A percentile compares a stretch with the other conserved stretches of the same genome.
Evolutionary conservation across 2,888 invertebrate genomes (phyloP).

Genomic region (Piscicola geometra): DNA sequence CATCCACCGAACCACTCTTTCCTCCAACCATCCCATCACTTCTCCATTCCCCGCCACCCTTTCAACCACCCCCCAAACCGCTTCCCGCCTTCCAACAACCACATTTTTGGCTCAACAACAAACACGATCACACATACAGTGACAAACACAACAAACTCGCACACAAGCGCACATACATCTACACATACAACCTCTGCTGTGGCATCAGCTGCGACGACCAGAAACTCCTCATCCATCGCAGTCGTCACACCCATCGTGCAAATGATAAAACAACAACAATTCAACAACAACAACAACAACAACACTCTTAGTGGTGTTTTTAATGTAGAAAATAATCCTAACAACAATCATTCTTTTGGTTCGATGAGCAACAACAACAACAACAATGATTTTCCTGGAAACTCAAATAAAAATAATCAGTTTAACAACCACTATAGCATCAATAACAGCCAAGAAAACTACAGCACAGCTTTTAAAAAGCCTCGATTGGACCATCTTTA

Average conservation of each 20-base stretch:
- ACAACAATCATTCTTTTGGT: background rate
- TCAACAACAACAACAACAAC: conserved; percentile 1
- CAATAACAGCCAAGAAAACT: background rate
- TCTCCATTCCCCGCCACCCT: background rate
- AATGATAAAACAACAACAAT: conserved; percentile 28
- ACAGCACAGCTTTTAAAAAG: background rate
- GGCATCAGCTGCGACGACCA: background rate
- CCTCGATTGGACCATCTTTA: too few species aligned
- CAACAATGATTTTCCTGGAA: background rate
- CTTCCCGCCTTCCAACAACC: background rate
- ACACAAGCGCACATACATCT: background rate
- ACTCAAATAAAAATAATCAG: background rate
- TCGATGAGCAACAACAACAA: conserved; percentile 4
- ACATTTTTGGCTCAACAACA: too few species aligned
- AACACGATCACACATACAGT: too few species aligned
- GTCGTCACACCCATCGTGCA: conserved; percentile 36
- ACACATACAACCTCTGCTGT: background rate
- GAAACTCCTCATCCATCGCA: conserved; percentile 32
- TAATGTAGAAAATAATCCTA: background rate
- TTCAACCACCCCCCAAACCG: too few species aligned
- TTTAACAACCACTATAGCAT: background rate
- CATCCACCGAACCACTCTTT: too few species aligned
- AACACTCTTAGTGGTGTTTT: background rate
- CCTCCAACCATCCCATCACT: background rate
- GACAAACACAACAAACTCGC: too few species aligned